Evolutionary conservation across 2,113 vertebrate species (phyloP), one percentile per base, ranked within the genome.

Genomic region (Corydoras sp.): DNA sequence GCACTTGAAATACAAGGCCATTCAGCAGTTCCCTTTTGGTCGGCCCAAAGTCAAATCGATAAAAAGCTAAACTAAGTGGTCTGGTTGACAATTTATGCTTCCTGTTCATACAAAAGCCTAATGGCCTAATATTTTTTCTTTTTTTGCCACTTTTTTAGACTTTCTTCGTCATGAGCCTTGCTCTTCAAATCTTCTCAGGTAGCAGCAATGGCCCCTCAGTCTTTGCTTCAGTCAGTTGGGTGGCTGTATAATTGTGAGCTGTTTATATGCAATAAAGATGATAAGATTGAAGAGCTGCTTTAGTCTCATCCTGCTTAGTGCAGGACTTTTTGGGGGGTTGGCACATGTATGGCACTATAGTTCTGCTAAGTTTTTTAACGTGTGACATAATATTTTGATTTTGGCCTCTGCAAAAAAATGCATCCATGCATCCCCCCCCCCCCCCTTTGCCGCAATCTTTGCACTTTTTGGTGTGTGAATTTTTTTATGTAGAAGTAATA

Each of bases 201-300:
- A 15, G 6, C 13, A 9, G 9, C 4, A 50, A 69, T 30, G 66
- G 54, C 53, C 30, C 48, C 31, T 14, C 62, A 31, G 50, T 51
- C 18, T 54, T 68, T 31, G 66, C 55, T 29, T 8, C 13, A 66
- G 58, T 58, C 62, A 72, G 50, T 31, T 48, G 11, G 58, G 73
- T 63, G 62, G 62, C 24, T 70, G 18, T 30, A 54, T 63, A 51
- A 66, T 71, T 70, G 53, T 0, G 29, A 74, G 75, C 54, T 83
- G 70, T 76, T 76, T 68, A 55, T 79, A 82, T 79, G 79, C 66
- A 80, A 76, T 76, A 74, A 3, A 59, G 49, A 78, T 70, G 53
- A 77, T 72, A 49, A 62, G 64, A 64, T 76, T 58, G 32, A 48
- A 35, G 58, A 75, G 73, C 10, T 69, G 76, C 77, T 81, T 79